A percentile compares a stretch with the other conserved stretches of the same genome.
These are phyloP conservation scores for Nowickia ferox DNA, from an alignment of 2,888 invertebrate genomes.

Conservation along the genomic window DNA sequence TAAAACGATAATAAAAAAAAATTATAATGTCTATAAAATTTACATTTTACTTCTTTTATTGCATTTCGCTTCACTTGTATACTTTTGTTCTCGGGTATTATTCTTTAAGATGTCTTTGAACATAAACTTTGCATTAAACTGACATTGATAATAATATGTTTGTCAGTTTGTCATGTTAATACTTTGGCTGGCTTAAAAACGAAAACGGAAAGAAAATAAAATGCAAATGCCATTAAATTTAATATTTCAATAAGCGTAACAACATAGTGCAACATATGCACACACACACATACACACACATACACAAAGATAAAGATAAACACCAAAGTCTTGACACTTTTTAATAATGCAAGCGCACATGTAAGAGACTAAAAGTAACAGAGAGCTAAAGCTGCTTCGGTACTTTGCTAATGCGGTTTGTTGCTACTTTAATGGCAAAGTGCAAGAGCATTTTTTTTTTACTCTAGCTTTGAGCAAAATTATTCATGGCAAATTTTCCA, in stretches of 20 bases:
- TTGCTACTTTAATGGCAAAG: conserved; percentile 25
- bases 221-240: conserved; percentile 65
- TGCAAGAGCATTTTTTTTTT: neutral
- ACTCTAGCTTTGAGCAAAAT: conserved; percentile 47
- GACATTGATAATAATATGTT: conserved; percentile 66
- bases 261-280: conserved; percentile 3
- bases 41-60: neutral
- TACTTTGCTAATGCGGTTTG: conserved; percentile 22
- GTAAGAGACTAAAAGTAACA: neutral
- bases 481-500: conserved; percentile 65
- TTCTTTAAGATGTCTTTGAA: conserved; percentile 8
- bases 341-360: neutral
- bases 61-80: neutral
- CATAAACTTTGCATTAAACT: conserved; percentile 65
- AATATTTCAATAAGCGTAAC: conserved; percentile 66
- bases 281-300: neutral
- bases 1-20: neutral
- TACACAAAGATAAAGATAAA: neutral
- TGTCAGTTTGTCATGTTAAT: conserved; percentile 37
- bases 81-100: neutral
- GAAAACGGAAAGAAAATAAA: neutral
- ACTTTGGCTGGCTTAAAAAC: neutral
- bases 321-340: conserved; percentile 12
- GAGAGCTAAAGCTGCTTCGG: neutral
- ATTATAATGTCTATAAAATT: neutral